A percentile compares a stretch with the other conserved stretches of the same genome.
phyloP scores from a whole-genome alignment of 2,888 invertebrate genomes.

The Hyposoter didymator region DNA sequence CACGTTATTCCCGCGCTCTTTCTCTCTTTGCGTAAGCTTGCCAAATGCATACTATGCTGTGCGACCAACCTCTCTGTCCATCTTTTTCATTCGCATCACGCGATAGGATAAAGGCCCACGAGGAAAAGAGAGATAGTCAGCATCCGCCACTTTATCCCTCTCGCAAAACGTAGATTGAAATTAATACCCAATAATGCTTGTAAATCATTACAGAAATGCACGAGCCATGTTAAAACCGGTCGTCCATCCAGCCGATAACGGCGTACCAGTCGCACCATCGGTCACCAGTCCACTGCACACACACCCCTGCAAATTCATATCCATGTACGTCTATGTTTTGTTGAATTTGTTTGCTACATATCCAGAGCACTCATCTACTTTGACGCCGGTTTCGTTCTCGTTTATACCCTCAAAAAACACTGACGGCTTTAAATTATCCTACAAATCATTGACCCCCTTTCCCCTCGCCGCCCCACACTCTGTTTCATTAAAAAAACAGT shows the following conservation, averaged over 20 bases:
- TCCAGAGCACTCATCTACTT: conserved; percentile 40
- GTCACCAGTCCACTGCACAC: conserved; percentile 38
- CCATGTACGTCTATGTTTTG: conserved; percentile 7
- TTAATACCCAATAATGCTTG: conserved; percentile 84
- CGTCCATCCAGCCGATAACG: conserved; percentile 70
- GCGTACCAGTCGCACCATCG: conserved; percentile 50
- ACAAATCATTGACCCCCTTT: conserved; percentile 52
- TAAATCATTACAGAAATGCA: conserved; percentile 83
- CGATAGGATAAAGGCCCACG: conserved; percentile 44
- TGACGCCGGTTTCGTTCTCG: conserved; percentile 49
- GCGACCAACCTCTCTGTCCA: conserved; percentile 69
- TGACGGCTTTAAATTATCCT: conserved; percentile 60
- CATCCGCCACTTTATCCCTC: conserved; percentile 74
- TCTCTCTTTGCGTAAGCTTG: conserved; percentile 53
- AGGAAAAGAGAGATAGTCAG: conserved; percentile 62
- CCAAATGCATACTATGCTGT: conserved; percentile 35
- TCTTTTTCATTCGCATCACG: conserved; percentile 75
- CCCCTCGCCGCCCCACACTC: conserved; percentile 44
- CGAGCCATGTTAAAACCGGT: conserved; percentile 79
- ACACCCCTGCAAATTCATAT: conserved; percentile 5
- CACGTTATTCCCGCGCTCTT: conserved; percentile 59
- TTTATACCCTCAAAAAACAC: conserved; percentile 39
- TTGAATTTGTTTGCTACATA: conserved; percentile 25
- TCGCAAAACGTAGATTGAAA: conserved; percentile 82
- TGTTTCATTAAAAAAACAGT: conserved; percentile 51